Evolutionary conservation across 23 tunicate species (phyloP), one percentile per base, ranked within the genome.

Genomic region (Trididemnum miniatum): DNA sequence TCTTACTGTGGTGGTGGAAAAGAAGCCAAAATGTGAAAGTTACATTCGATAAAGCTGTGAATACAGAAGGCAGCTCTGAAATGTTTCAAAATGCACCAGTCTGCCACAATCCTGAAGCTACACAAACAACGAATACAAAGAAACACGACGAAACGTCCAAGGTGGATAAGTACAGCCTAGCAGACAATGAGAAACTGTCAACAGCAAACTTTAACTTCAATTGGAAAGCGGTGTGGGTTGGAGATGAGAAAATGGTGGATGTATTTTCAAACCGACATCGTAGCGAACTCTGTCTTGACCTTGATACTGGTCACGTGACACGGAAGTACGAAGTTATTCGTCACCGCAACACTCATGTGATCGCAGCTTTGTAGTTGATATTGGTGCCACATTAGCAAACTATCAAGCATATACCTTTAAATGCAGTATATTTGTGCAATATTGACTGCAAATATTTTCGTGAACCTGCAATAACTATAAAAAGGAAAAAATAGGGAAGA

Each of bases 221-320:
- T 44, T 79, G 90, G 90, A 69, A 79, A 28, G 71, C 84, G 34
- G 84, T 86, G 2, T 51, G 49, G 39, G 90, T 86, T n/a, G 90
- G 80, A 31, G 50, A 40, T 9, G 79, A 69, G 54, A 40, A 22
- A 12, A 22, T 3, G 5, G 84, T 35, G 26, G 69, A 78, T 65
- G 29, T 51, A 0, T 52, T 63, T 0, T 23, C 59, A 44, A 65
- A 29, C 20, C 80, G 73, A 9, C 84, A 86, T 65, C 79, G 84
- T 12, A 86, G 72, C 39, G 90, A 86, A 78, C 84, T 86, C 0
- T 3, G 20, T 34, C 62, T 86, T 0, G 60, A 86, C 51, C 69
- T 86, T 28, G 66, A 31, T 26, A 86, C 84, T 0, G 90, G 90
- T 22, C 39, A 79, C 34, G 72, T 79, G 24, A 79, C 60, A 0